Evolutionary conservation across 1,140 invertebrate species (phyloP), one percentile per base, ranked within the genome.

Genomic region (Macrobrachium nipponense): DNA sequence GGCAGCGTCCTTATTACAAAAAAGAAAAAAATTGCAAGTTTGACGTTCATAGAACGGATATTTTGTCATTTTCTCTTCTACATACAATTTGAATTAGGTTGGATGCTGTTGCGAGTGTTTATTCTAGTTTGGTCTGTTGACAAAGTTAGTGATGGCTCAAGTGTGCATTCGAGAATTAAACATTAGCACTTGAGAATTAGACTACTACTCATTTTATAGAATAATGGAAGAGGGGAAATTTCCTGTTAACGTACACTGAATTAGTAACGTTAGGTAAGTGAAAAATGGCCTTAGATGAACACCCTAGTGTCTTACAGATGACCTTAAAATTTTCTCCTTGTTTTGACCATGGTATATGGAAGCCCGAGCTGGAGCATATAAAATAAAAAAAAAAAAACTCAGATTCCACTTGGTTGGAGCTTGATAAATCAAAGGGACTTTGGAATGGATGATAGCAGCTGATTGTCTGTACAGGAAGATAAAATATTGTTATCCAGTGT

Each of bases 401-500:
- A 27, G 61, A 84, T 84, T 84, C 82, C 82, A 84, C 75, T 84
- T 84, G 73, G 76, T 84, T 84, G 82, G 62, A 84, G 73, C 75
- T 84, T 77, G 60, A 84, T 77, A 77, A 64, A 84, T 66, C 60
- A 84, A 84, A 77, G 82, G 82, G 82, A 84, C 82, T 84, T 84
- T 73, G 82, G 77, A 84, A 78, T 78, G 82, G 75, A 84, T 84
- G 82, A 84, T 78, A 70, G 82, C 82, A 84, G 82, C 82, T 78
- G 82, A 84, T 84, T 84, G 73, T 83, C 82, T 83, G 82, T 84
- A 84, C 82, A 84, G 82, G 82, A 84, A 84, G 76, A 84, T 84
- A 84, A 73, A 84, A 84, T 84, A 84, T 84, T 84, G 82, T 84
- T 84, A 84, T 84, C 82, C 76, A 84, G 82, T 84, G 82, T 84